phyloP scores from a whole-genome alignment of 2,113 vertebrate species.

The Zosterops japonicus region DNA sequence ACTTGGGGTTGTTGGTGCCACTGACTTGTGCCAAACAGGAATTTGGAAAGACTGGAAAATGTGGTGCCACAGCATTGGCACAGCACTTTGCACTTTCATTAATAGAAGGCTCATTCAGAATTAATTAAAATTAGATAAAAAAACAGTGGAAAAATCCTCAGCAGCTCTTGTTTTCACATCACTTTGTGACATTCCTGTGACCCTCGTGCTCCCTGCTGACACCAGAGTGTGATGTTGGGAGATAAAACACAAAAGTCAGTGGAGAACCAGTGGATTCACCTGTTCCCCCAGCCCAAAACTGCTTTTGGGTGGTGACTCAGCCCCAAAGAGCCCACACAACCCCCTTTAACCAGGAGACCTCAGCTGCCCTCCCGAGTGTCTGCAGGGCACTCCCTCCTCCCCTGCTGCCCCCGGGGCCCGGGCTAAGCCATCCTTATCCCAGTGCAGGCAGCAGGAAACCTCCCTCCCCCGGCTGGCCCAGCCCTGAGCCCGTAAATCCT shows the following conservation, averaged over 20 bases:
- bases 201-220: background rate
- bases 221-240: background rate
- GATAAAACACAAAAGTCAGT: background rate
- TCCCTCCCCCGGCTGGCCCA: background rate
- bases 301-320: background rate
- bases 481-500: background rate
- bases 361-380: background rate
- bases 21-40: fast-evolving
- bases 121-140: background rate
- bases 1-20: background rate
- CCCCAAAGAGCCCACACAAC: background rate
- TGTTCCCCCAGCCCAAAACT: background rate
- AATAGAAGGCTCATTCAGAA: background rate
- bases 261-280: background rate
- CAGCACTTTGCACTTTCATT: no score
- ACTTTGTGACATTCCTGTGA: background rate
- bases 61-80: background rate
- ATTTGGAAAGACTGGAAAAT: background rate
- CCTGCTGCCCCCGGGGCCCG: no score
- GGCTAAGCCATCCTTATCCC: background rate
- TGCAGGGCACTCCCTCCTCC: background rate
- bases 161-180: background rate
- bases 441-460: background rate
- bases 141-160: background rate
- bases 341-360: background rate